These are phyloP conservation scores for Eulemur mongoz DNA, from an alignment of 2,797 vertebrate genomes.

Conservation along the genomic window DNA sequence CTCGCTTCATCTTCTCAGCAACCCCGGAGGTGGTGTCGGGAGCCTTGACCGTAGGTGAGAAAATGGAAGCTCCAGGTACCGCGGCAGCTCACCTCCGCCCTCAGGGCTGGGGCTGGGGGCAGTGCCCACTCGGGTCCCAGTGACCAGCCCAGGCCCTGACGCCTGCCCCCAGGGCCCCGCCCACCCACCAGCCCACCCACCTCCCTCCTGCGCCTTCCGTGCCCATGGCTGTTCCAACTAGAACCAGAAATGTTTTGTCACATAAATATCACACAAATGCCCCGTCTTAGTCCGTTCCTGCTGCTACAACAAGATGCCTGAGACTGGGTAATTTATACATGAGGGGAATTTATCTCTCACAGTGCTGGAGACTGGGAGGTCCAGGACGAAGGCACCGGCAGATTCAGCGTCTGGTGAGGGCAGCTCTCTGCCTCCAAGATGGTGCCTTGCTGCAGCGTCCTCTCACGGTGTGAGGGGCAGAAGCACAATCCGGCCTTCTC, in stretches of 20 bases:
- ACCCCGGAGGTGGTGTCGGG: fast-evolving
- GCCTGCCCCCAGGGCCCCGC: not conserved
- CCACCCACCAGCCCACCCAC: too few relatives aligned
- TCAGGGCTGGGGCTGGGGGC: too few relatives aligned
- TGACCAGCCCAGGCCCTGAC: not conserved
- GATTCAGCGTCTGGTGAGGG: fast-evolving
- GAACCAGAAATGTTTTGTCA: not conserved
- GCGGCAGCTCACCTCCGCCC: not conserved
- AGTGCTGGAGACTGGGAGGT: not conserved
- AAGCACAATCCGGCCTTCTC: too few relatives aligned
- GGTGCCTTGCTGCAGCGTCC: not conserved
- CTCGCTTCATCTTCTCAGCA: not conserved
- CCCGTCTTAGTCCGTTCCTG: fast-evolving
- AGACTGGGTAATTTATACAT: too few relatives aligned
- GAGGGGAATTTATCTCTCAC: not conserved
- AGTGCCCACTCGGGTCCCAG: fast-evolving
- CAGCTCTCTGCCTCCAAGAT: not conserved
- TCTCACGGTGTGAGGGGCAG: not conserved
- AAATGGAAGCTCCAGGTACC: not conserved
- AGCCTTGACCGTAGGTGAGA: too few relatives aligned
- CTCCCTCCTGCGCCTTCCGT: not conserved
- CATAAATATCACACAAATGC: fast-evolving
- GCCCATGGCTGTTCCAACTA: not conserved
- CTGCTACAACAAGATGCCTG: not conserved
- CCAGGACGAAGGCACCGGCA: not conserved